phyloP scores from a whole-genome alignment of 2,797 vertebrate species.

The Gymnocypris eckloni region DNA sequence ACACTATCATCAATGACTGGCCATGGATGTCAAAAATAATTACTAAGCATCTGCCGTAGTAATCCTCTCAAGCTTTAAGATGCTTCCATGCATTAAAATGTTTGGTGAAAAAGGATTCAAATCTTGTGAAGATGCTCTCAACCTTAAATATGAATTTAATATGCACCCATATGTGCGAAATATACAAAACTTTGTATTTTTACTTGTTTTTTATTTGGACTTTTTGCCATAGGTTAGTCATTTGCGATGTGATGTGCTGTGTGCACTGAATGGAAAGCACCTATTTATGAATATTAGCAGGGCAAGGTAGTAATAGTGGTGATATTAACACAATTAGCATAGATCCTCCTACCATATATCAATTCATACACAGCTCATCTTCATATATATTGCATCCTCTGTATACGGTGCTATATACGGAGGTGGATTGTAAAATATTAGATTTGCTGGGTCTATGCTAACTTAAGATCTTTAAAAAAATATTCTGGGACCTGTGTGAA shows the following conservation, averaged over 20 bases:
- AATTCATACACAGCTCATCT: not conserved
- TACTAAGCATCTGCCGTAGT: conserved; percentile 13
- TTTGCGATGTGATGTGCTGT: not conserved
- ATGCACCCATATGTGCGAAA: not conserved
- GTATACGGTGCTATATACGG: not conserved
- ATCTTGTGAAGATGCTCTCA: not conserved
- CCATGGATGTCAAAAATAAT: conserved; percentile 24
- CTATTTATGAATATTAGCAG: not conserved
- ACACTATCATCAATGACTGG: conserved; percentile 6
- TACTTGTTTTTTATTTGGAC: too few relatives aligned
- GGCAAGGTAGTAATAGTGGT: not conserved
- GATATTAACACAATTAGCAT: not conserved
- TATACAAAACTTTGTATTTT: too few relatives aligned
- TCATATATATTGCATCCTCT: not conserved
- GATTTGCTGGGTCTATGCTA: not conserved
- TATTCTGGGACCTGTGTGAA: not conserved
- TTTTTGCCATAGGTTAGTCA: not conserved
- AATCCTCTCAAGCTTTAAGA: conserved; percentile 27
- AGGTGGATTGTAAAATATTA: not conserved
- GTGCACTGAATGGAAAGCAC: not conserved
- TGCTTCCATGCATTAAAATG: conserved; percentile 16
- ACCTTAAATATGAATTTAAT: not conserved
- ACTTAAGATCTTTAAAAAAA: not conserved
- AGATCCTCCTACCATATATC: not conserved
- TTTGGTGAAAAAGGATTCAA: not conserved